phyloP scores from a whole-genome alignment of 2,113 vertebrate species.

The Azemiops feae region DNA sequence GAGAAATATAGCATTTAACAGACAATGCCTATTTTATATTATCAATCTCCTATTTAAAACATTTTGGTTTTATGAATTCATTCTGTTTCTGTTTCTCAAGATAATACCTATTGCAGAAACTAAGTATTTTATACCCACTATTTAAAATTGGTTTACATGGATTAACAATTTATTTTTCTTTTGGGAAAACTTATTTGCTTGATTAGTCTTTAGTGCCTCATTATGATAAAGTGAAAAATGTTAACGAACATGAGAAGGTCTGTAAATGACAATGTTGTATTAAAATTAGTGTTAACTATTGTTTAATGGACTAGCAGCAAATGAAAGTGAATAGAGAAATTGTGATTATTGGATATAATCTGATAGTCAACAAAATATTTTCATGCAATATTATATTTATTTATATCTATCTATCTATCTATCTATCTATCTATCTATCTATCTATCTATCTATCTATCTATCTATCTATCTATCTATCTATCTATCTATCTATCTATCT shows the following conservation, averaged over 20 bases:
- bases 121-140: neutral
- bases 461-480: neutral
- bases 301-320: conserved; percentile 1
- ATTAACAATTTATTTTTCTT: neutral
- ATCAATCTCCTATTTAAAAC: neutral
- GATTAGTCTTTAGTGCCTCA: neutral
- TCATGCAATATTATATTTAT: neutral
- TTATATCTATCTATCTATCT: neutral
- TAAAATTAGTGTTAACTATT: neutral
- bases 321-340: neutral
- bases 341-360: neutral
- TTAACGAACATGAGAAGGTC: neutral
- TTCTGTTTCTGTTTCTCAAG: neutral
- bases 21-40: neutral
- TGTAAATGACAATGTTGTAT: neutral
- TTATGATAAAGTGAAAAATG: neutral
- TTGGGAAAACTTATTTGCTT: neutral
- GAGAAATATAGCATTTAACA: neutral
- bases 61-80: neutral
- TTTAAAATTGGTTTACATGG: neutral
- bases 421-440: neutral
- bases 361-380: neutral
- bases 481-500: neutral
- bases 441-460: neutral
- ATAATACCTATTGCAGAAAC: neutral